Evolutionary conservation across 92 coral and sea anemone species (phyloP), one percentile per base, ranked within the genome.

Genomic region (Diadumene lineata): DNA sequence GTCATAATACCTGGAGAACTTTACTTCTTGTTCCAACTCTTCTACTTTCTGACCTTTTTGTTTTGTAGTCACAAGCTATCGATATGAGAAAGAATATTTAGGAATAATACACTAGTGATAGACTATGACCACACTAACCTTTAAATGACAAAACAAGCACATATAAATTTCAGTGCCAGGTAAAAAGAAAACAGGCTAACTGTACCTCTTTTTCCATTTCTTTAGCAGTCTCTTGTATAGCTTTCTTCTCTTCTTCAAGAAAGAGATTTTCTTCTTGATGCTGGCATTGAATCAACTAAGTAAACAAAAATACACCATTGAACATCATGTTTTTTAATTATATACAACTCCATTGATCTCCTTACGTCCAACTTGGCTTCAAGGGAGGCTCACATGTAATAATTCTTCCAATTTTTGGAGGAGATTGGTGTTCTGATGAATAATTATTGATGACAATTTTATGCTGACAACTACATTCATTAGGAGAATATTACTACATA

Each of bases 171-270:
- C n/a, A n/a, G n/a, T n/a, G n/a, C n/a, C n/a, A n/a, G n/a, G n/a
- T n/a, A n/a, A n/a, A n/a, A n/a, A n/a, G n/a, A n/a, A n/a, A n/a
- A n/a, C n/a, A n/a, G n/a, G n/a, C n/a, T n/a, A n/a, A n/a, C n/a
- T n/a, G n/a, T 66, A 96, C 99, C 96, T 86, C 85, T 75, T 66
- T 65, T 82, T 96, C 99, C 78, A 91, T 77, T 72, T 96, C 99
- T 18, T 69, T 30, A 1, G 91, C 73, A 0, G 96, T 92, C 25
- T 82, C 90, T 31, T 92, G 97, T 29, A 96, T 82, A 31, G 75
- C 88, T 44, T 74, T 88, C 81, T 97, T 85, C 75, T 96, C 99
- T 70, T 96, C 93, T 68, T 82, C 93, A 43, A 93, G 65, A 61
- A 96, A 96, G 72, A 81, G 94, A 56, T 89, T 80, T 71, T 86